These are phyloP conservation scores for Napeogenes sylphis DNA, from an alignment of 2,888 invertebrate genomes.

Conservation along the genomic window DNA sequence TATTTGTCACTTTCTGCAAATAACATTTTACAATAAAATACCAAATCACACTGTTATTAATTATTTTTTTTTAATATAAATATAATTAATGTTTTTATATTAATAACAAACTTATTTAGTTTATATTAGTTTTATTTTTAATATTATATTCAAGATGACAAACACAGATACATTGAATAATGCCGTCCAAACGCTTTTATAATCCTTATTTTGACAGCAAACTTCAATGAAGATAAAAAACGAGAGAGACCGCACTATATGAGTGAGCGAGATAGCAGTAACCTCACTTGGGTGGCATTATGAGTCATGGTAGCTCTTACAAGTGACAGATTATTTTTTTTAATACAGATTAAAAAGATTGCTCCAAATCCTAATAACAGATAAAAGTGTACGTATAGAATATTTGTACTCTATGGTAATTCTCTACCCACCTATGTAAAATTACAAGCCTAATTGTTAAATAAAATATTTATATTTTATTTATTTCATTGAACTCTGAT, in stretches of 20 bases:
- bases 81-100: too few relatives aligned
- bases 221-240: constrained; percentile 70
- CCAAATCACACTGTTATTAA: too few relatives aligned
- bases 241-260: constrained; percentile 46
- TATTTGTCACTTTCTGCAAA: too few relatives aligned
- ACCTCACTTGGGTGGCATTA: constrained; percentile 63
- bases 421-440: too few relatives aligned
- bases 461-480: too few relatives aligned
- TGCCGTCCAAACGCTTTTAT: constrained; percentile 66
- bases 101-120: not conserved
- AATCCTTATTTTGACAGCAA: constrained; percentile 78
- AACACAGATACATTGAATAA: constrained; percentile 45
- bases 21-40: too few relatives aligned
- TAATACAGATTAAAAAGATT: constrained; percentile 21
- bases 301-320: constrained; percentile 59
- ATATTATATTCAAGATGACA: not conserved
- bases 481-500: too few relatives aligned
- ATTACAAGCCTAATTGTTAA: too few relatives aligned
- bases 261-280: constrained; percentile 40
- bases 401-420: too few relatives aligned
- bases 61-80: too few relatives aligned
- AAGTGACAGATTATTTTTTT: constrained; percentile 52
- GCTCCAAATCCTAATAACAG: constrained; percentile 2
- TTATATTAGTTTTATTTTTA: too few relatives aligned
- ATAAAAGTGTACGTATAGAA: not conserved